These are phyloP conservation scores for Seira ritae DNA, from an alignment of 2,888 invertebrate species.

Conservation along the genomic window DNA sequence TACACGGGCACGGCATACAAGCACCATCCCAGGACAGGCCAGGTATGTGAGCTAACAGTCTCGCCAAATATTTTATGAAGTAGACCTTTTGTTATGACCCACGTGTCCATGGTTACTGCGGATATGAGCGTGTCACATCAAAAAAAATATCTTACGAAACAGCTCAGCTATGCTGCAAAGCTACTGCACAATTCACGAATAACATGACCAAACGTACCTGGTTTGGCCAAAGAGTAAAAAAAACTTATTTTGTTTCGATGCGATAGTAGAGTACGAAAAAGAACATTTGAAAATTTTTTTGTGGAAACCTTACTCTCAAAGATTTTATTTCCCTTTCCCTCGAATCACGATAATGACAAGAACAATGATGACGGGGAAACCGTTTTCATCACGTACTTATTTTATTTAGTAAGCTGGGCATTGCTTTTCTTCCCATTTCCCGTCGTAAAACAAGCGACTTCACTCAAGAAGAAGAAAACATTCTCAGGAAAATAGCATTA, in stretches of 20 bases:
- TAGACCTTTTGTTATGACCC: constrained; percentile 69
- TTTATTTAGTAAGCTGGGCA: not conserved
- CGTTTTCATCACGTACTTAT: constrained; percentile 7
- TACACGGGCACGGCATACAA: not conserved
- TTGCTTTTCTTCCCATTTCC: too few relatives aligned
- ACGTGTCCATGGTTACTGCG: constrained; percentile 64
- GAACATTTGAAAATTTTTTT: too few relatives aligned
- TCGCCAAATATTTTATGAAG: constrained; percentile 72
- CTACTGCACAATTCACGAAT: constrained; percentile 36
- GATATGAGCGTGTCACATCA: constrained; percentile 20
- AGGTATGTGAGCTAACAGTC: not conserved
- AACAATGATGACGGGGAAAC: constrained; percentile 15
- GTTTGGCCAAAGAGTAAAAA: not conserved
- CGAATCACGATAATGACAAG: not conserved
- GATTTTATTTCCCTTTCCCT: not conserved
- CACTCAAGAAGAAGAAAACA: not conserved
- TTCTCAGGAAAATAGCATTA: not conserved
- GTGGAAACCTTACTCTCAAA: not conserved
- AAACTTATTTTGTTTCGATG: not conserved
- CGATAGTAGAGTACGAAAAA: too few relatives aligned
- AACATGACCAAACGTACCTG: not conserved
- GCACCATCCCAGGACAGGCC: not conserved
- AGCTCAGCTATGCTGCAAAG: not conserved
- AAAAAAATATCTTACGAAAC: constrained; percentile 6
- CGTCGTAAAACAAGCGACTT: not conserved